These are phyloP conservation scores for Halcyon chelicuti DNA, from an alignment of 2,797 vertebrate genomes.

Conservation along the genomic window DNA sequence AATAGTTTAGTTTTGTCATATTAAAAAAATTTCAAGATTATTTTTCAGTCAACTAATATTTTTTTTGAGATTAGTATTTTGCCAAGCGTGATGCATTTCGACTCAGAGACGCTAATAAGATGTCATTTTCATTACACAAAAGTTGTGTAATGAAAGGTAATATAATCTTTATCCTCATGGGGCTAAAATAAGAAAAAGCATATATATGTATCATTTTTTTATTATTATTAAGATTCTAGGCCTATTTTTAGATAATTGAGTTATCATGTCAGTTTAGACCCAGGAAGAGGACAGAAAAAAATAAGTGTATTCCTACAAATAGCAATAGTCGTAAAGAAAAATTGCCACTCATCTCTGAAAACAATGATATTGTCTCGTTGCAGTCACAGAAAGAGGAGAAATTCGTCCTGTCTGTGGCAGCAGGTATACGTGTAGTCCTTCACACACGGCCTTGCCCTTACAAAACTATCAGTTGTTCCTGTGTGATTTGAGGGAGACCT, in stretches of 20 bases:
- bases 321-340: not conserved
- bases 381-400: not conserved
- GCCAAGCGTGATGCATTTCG: not conserved
- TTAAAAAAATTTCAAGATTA: not conserved
- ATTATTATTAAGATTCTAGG: not conserved
- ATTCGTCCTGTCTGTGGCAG: not conserved
- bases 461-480: not conserved
- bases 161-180: not conserved
- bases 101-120: not conserved
- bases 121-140: not conserved
- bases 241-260: not conserved
- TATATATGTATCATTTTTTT: too few relatives aligned
- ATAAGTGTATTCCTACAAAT: not conserved
- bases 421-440: not conserved
- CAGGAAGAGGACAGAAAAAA: not conserved
- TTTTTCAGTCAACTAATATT: not conserved
- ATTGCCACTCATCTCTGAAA: accelerated
- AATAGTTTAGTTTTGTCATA: not conserved
- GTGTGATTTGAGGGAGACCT: not conserved
- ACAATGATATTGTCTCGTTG: not conserved
- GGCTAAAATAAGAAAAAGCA: not conserved
- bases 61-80: not conserved
- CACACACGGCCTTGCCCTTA: not conserved
- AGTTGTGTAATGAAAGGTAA: not conserved
- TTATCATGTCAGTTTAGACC: not conserved